Evolutionary conservation across 2,113 vertebrate species (phyloP).

Genomic region (Salminus brasiliensis): DNA sequence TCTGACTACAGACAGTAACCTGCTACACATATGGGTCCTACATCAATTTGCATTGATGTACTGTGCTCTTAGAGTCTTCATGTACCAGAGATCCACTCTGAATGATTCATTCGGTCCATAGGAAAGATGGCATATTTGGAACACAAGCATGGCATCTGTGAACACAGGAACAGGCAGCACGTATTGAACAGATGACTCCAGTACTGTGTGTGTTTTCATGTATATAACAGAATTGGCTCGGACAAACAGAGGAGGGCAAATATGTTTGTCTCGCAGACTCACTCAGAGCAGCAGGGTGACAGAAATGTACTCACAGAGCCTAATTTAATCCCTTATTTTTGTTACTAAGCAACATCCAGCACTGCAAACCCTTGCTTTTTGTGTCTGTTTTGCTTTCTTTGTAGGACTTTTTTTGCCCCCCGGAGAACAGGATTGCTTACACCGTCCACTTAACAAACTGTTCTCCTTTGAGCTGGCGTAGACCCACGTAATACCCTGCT

Average conservation of each 20-base stretch:
- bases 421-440: neutral
- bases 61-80: neutral
- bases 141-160: neutral
- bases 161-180: neutral
- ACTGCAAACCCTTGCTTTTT: neutral
- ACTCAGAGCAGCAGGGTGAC: conserved; percentile 10
- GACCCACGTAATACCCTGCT: neutral
- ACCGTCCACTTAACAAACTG: neutral
- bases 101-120: neutral
- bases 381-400: neutral
- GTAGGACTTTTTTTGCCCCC: neutral
- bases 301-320: conserved; percentile 1
- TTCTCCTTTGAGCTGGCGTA: neutral
- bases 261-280: neutral
- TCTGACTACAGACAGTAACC: neutral
- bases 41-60: neutral
- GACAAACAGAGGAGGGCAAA: neutral
- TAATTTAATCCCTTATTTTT: conserved; percentile 19
- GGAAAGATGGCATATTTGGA: neutral
- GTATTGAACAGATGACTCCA: neutral
- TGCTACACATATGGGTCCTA: neutral
- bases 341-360: conserved; percentile 25
- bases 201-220: neutral
- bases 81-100: neutral
- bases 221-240: neutral